A percentile compares a stretch with the other conserved stretches of the same genome.
Conservation (phyloP, 2,113 vertebrate genomes). For the Hippopotamus amphibius region DNA sequence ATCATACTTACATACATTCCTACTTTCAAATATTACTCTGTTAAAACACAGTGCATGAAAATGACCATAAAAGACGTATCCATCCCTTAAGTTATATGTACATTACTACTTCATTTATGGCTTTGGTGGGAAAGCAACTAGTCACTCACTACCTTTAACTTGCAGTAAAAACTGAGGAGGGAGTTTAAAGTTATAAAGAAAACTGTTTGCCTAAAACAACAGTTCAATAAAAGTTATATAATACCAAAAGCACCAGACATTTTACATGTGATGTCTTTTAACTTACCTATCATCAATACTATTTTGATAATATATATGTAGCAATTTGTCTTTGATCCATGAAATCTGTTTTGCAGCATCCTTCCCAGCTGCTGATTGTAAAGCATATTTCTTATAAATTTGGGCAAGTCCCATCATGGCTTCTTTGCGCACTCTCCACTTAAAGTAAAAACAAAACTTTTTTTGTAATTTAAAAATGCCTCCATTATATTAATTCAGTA, state of each 20-base stretch:
- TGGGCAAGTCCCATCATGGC: conserved; percentile 99
- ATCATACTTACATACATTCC: not conserved
- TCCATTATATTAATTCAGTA: conserved; percentile 17
- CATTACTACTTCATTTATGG: not conserved
- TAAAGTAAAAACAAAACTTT: conserved; percentile 72
- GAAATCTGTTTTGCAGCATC: conserved; percentile 98
- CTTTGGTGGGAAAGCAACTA: not conserved
- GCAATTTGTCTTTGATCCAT: conserved; percentile 99
- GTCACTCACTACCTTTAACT: not conserved
- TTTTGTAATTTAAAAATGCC: conserved; percentile 60
- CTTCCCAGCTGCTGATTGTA: conserved; percentile 97
- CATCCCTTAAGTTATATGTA: not conserved
- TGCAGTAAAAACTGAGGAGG: not conserved
- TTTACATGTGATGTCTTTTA: not conserved
- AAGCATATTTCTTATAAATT: conserved; percentile 98
- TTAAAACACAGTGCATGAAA: not conserved
- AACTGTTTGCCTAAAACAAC: not conserved
- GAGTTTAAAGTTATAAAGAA: not conserved
- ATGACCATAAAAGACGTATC: not conserved
- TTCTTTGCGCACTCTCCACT: conserved; percentile 99
- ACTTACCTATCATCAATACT: conserved; percentile 98
- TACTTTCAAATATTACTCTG: conserved; percentile 40
- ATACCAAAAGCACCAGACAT: not conserved
- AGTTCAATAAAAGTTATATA: not conserved
- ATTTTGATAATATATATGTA: conserved; percentile 99